These are phyloP conservation scores for Galerucella calmariensis DNA, from an alignment of 2,888 invertebrate genomes.

Conservation along the genomic window DNA sequence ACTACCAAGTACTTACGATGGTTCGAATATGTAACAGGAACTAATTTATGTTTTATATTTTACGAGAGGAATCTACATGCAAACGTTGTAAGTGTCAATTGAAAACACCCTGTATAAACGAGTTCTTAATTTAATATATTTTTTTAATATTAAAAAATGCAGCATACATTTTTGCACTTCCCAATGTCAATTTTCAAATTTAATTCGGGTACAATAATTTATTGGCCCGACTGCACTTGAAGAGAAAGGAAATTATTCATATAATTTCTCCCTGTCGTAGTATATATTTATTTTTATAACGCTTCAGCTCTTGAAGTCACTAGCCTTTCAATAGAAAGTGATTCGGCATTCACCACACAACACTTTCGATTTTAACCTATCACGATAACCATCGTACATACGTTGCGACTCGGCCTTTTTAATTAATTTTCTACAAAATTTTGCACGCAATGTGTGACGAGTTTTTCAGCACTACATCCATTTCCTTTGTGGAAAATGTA, in stretches of 20 bases:
- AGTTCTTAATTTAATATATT: too few species aligned
- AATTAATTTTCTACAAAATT: background rate
- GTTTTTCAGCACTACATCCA: slow-evolving; percentile 20
- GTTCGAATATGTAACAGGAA: too few species aligned
- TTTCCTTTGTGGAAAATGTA: slow-evolving; percentile 21
- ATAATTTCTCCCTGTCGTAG: background rate
- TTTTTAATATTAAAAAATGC: too few species aligned
- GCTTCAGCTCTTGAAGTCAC: background rate
- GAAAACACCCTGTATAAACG: too few species aligned
- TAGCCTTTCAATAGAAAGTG: background rate
- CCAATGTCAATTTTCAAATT: too few species aligned
- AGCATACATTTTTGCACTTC: too few species aligned
- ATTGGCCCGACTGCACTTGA: too few species aligned
- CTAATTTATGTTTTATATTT: too few species aligned
- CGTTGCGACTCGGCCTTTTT: background rate
- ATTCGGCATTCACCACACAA: background rate
- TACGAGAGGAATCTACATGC: too few species aligned
- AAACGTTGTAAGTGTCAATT: too few species aligned
- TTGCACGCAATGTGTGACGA: slow-evolving; percentile 10
- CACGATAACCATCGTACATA: background rate
- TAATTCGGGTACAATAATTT: too few species aligned
- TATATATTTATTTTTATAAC: background rate
- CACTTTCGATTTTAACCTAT: slow-evolving; percentile 1
- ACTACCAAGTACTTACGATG: too few species aligned
- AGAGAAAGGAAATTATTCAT: background rate